Base-by-base conservation (phyloP, 2,888 invertebrate genomes). In the Acleris holmiana region DNA sequence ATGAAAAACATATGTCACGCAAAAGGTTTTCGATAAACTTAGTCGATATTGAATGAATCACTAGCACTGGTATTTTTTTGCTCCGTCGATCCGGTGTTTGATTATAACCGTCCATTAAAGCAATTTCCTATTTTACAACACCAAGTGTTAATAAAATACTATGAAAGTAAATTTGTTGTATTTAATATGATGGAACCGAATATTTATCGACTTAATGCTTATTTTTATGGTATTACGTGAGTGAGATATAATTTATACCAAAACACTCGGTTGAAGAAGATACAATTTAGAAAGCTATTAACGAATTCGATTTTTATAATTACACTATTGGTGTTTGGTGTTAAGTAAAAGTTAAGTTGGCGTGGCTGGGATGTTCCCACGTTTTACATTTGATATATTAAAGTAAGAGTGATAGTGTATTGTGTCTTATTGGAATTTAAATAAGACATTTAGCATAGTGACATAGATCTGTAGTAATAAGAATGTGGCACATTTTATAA, bases 241-340 rank as follows among this genome's bases (percentile, higher is more conserved):
- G 35, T 35, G 35, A 13, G 35, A 13, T 13, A 35, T 4, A 13
- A 35, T 8, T 35, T 35, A 35, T 40, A 17, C 29, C 18, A 29
- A 15, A 57, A 18, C 18, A 23, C 23, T 63, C 46, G 19, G 35
- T 23, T 29, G 17, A 53, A 47, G 40, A 21, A 23, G 23, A 47
- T 48, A 47, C 41, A 53, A 49, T 60, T 65, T 65, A 65, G 65
- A 65, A 60, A 65, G 55, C 54, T 54, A 60, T 65, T 65, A 60
- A 54, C 55, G 47, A 19, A 54, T 48, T 53, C 53, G 41, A 64
- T 59, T 60, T 35, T 60, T 49, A 60, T 65, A 65, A 65, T 65
- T 60, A 55, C 25, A 44, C 29, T 29, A 59, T 55, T 46, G 60
- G 44, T 53, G 17, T 59, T 53, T 54, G 54, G 41, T 48, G 51